These are phyloP conservation scores for Amphibalanus amphitrite DNA, from an alignment of 1,140 invertebrate genomes.

Conservation along the genomic window DNA sequence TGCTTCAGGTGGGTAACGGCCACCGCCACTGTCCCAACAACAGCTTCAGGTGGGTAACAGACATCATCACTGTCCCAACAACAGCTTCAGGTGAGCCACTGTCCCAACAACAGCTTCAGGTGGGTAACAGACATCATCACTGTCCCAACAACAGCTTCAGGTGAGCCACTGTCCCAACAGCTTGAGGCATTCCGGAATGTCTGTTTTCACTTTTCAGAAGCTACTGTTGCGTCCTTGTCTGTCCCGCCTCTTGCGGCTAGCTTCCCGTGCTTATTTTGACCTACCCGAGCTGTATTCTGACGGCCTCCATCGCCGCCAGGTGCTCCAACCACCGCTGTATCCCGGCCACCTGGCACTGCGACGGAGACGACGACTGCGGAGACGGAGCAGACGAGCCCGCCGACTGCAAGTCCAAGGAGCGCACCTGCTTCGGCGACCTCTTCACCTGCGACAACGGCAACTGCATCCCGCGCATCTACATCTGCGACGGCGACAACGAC, in stretches of 20 bases:
- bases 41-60: no score
- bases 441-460: constrained; percentile 87
- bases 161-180: no score
- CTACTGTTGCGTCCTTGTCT: no score
- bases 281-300: constrained; percentile 1
- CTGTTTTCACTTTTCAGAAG: no score
- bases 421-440: constrained; percentile 83
- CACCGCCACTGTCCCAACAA: no score
- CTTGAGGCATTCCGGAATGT: no score
- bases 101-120: no score
- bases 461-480: constrained; percentile 87
- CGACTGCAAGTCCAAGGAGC: constrained; percentile 74
- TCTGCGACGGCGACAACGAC: constrained; percentile 93
- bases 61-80: constrained; percentile 51
- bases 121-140: no score
- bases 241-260: no score
- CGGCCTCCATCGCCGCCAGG: constrained; percentile 12
- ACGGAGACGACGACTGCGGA: constrained; percentile 75
- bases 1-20: constrained; percentile 44
- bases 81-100: constrained; percentile 23
- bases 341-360: constrained; percentile 82
- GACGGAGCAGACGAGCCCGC: constrained; percentile 62
- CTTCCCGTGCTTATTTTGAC: no score
- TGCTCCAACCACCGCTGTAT: constrained; percentile 27
- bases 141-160: constrained; percentile 43